These are phyloP conservation scores for Hydrophis major DNA, from an alignment of 2,797 vertebrate species.

Conservation along the genomic window DNA sequence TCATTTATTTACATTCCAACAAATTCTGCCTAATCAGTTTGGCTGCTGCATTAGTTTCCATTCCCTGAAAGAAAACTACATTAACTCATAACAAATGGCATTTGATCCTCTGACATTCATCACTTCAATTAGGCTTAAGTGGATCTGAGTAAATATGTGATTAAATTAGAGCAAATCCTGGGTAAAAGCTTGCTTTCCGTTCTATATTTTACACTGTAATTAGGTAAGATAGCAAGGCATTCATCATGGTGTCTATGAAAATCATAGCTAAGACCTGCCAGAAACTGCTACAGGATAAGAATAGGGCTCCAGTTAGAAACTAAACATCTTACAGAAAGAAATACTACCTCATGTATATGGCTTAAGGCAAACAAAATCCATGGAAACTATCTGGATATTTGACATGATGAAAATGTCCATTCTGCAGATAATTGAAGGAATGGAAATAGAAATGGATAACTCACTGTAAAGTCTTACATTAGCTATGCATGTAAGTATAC, in stretches of 20 bases:
- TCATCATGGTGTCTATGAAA: slow-evolving; percentile 28
- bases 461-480: background rate
- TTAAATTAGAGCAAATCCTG: slow-evolving; percentile 39
- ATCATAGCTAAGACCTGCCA: slow-evolving; percentile 15
- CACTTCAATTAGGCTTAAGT: slow-evolving; percentile 62
- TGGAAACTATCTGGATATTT: background rate
- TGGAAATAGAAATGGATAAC: background rate
- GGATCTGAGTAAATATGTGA: slow-evolving; percentile 55
- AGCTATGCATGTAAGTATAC: background rate
- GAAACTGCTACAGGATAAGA: background rate
- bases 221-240: slow-evolving; percentile 35
- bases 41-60: slow-evolving; percentile 51
- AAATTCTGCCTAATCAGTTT: slow-evolving; percentile 56
- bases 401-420: background rate
- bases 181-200: slow-evolving; percentile 43
- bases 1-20: slow-evolving; percentile 49
- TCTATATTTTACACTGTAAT: slow-evolving; percentile 32
- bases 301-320: background rate
- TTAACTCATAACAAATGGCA: slow-evolving; percentile 55
- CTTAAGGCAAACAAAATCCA: background rate
- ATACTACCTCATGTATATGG: background rate
- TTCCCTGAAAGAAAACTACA: slow-evolving; percentile 39
- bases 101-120: slow-evolving; percentile 53
- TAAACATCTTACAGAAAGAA: background rate
- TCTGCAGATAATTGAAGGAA: background rate